Conservation (phyloP, 2,113 vertebrate genomes). For the Uropsilus gracilis region DNA sequence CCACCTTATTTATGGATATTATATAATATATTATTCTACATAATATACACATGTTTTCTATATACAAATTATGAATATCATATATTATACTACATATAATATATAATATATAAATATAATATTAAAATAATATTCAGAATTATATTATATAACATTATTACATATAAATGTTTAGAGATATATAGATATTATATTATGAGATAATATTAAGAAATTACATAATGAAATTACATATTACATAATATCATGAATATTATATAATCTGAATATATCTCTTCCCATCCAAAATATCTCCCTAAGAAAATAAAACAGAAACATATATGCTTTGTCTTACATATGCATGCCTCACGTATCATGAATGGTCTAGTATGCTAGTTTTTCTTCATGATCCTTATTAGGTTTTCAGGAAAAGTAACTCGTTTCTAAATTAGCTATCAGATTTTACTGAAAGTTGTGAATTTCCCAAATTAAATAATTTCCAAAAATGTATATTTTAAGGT, state of each 20-base stretch:
- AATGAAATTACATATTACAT: no score
- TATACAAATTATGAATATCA: no score
- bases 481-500: background rate
- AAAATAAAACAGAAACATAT: slow-evolving; percentile 60
- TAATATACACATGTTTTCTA: no score
- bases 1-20: background rate
- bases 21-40: no score
- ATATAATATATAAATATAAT: no score
- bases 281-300: slow-evolving; percentile 44
- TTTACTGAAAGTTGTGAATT: background rate
- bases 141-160: no score
- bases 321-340: no score
- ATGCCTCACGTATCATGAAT: slow-evolving; percentile 28
- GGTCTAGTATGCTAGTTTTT: background rate
- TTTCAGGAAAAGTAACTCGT: background rate
- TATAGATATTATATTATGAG: no score
- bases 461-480: background rate
- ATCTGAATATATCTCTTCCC: background rate
- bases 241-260: slow-evolving; percentile 63
- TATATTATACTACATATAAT: no score
- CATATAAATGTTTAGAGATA: no score
- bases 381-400: background rate
- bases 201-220: no score
- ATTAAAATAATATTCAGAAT: no score
- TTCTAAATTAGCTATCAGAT: slow-evolving; percentile 22